Percentiles rank a stretch among this genome's conserved stretches.
These are phyloP conservation scores for Chironomus tepperi DNA, from an alignment of 1,140 invertebrate genomes.

Conservation along the genomic window DNA sequence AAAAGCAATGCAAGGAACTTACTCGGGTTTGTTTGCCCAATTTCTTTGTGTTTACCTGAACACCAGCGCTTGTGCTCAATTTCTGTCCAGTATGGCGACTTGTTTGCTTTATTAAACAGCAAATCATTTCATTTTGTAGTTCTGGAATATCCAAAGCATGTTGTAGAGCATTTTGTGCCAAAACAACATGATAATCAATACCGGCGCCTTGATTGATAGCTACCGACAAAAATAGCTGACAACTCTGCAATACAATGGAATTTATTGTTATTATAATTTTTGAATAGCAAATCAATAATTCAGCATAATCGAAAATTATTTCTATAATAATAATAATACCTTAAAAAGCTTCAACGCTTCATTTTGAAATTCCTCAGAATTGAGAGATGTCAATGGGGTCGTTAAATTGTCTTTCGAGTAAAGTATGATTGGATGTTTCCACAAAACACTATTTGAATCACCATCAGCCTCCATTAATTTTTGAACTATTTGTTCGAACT, in stretches of 20 bases:
- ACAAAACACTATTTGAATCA: conserved; percentile 84
- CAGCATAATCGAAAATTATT: too few species aligned
- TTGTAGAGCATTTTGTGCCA: conserved; percentile 88
- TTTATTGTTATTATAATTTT: conserved; percentile 10
- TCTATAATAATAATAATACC: conserved; percentile 42
- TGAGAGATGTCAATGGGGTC: conserved; percentile 75
- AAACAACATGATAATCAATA: conserved; percentile 90
- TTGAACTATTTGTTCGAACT: conserved; percentile 89
- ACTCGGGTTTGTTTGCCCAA: conserved; percentile 43
- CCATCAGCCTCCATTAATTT: conserved; percentile 93
- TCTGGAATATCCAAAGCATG: conserved; percentile 81
- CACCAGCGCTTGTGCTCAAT: conserved; percentile 70
- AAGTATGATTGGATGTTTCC: conserved; percentile 86
- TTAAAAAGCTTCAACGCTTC: conserved; percentile 94
- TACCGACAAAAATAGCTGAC: conserved; percentile 90
- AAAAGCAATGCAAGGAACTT: conserved; percentile 31
- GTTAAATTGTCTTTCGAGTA: conserved; percentile 83
- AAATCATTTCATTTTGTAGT: conserved; percentile 85
- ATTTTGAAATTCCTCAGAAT: conserved; percentile 71
- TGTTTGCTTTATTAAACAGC: conserved; percentile 85
- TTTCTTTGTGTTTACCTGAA: conserved; percentile 68
- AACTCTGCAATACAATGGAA: conserved; percentile 53
- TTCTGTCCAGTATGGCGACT: conserved; percentile 76
- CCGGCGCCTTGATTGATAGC: conserved; percentile 79
- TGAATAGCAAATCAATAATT: conserved; percentile 24